Evolutionary conservation across 2,113 vertebrate genomes (phyloP).

Genomic region (Labeo catla): DNA sequence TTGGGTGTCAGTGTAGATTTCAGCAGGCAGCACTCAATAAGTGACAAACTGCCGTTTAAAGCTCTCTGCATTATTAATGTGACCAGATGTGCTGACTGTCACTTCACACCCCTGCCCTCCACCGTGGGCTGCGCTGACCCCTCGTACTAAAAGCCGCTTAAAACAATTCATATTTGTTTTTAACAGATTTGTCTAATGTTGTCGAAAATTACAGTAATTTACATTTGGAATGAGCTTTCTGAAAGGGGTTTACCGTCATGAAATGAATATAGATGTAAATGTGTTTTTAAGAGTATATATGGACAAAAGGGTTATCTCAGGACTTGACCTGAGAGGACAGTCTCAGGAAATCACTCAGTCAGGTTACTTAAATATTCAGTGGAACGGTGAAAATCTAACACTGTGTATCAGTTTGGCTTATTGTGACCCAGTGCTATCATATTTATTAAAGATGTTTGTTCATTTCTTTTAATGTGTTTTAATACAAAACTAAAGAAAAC

Average conservation of each 20-base stretch:
- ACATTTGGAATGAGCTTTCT: neutral
- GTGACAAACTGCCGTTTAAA: slow-evolving; percentile 81
- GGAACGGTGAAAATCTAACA: neutral
- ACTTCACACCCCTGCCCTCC: slow-evolving; percentile 73
- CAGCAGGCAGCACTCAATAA: slow-evolving; percentile 73
- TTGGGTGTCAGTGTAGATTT: slow-evolving; percentile 78
- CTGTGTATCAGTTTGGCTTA: neutral
- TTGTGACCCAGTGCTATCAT: neutral
- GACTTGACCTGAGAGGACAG: slow-evolving; percentile 40
- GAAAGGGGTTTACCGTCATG: neutral
- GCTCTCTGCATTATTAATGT: slow-evolving; percentile 78
- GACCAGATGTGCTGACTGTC: slow-evolving; percentile 81
- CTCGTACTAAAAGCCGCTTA: slow-evolving; percentile 14
- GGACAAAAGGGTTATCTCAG: slow-evolving; percentile 7
- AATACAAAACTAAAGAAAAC: neutral
- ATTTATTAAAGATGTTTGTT: neutral
- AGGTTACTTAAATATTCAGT: slow-evolving; percentile 39
- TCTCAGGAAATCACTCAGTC: slow-evolving; percentile 33
- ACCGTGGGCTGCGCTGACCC: slow-evolving; percentile 59
- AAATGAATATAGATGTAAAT: neutral
- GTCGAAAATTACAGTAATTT: neutral
- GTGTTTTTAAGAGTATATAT: neutral
- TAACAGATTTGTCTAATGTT: neutral
- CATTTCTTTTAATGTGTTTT: neutral
- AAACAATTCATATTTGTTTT: neutral